These are phyloP conservation scores for Choloepus didactylus DNA, from an alignment of 2,797 vertebrate genomes.

Conservation along the genomic window DNA sequence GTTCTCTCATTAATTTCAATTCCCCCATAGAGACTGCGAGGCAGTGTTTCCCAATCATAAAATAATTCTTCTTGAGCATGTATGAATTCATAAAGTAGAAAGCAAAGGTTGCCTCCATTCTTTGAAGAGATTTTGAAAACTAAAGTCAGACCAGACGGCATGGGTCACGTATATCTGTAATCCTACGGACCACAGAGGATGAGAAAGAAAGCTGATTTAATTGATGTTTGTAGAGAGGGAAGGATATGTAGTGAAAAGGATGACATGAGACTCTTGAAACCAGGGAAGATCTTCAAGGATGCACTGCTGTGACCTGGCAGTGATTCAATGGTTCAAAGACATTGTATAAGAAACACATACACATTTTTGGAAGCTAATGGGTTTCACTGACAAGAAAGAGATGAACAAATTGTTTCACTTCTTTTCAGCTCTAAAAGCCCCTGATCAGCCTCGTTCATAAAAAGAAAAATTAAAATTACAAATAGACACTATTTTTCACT, in stretches of 20 bases:
- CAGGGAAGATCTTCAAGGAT: neutral
- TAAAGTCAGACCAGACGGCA: neutral
- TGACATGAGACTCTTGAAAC: neutral
- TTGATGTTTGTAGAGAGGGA: neutral
- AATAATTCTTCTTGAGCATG: neutral
- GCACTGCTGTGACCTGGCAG: neutral
- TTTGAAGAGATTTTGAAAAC: constrained; percentile 42
- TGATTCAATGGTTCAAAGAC: neutral
- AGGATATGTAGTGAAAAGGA: neutral
- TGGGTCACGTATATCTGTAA: neutral
- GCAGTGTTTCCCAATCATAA: constrained; percentile 48
- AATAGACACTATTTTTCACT: constrained; percentile 11
- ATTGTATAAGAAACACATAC: neutral
- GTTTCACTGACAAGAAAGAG: neutral
- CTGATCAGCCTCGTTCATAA: neutral
- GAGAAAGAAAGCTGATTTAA: neutral
- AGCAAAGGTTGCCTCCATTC: neutral
- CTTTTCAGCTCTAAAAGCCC: neutral
- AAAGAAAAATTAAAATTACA: constrained; percentile 51
- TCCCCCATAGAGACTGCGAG: constrained; percentile 20
- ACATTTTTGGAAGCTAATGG: neutral
- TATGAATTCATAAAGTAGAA: neutral
- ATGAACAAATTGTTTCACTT: neutral
- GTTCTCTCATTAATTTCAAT: constrained; percentile 71
- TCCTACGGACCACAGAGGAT: neutral